A percentile compares a stretch with the other conserved stretches of the same genome.
Evolutionary conservation across 2,797 vertebrate species (phyloP).

Genomic region (Mallotus villosus): DNA sequence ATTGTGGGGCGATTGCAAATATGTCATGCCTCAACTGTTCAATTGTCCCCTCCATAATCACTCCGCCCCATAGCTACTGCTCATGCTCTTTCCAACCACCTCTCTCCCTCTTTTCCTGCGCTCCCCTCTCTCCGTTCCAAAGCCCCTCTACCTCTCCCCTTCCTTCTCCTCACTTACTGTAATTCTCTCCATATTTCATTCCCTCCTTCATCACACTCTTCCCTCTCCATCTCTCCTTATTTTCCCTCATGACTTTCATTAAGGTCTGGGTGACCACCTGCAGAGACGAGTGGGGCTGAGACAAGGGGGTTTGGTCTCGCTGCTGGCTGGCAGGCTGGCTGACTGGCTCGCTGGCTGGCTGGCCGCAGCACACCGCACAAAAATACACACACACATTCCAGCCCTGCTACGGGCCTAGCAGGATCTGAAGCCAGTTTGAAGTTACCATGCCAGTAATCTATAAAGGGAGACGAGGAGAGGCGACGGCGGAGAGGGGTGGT

Average conservation of each 20-base stretch:
- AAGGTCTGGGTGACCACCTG: conserved; percentile 55
- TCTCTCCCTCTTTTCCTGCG: background rate
- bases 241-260: conserved; percentile 60
- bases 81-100: background rate
- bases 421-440: conserved; percentile 74
- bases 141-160: background rate
- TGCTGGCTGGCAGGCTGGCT: conserved; percentile 3
- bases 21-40: no score
- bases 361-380: conserved; percentile 30
- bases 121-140: background rate
- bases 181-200: conserved; percentile 4
- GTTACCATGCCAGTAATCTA: conserved; percentile 68
- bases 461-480: conserved; percentile 54
- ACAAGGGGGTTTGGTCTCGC: background rate
- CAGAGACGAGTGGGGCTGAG: background rate
- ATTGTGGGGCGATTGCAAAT: background rate
- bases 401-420: conserved; percentile 47
- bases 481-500: conserved; percentile 35
- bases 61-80: background rate
- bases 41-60: background rate
- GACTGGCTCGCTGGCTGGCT: conserved; percentile 31
- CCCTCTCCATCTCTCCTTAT: conserved; percentile 7
- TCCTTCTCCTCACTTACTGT: background rate
- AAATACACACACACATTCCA: conserved; percentile 43
- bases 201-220: conserved; percentile 8